Percentiles rank a stretch among this genome's conserved stretches.
These are phyloP conservation scores for Drosophila melanica DNA, from an alignment of 1,140 invertebrate species.

Conservation along the genomic window DNA sequence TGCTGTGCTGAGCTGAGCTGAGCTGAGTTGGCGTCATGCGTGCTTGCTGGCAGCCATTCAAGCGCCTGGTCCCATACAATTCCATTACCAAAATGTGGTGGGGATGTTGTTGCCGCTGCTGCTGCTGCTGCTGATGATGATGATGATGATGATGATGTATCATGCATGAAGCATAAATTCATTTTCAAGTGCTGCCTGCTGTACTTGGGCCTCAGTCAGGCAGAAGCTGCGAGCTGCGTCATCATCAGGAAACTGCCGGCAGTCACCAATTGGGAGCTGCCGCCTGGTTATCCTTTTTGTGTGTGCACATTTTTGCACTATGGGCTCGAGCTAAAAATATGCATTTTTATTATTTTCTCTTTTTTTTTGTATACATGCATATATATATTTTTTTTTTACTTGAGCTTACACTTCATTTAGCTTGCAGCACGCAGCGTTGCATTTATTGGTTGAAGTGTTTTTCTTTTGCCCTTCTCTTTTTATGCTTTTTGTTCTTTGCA, in stretches of 20 bases:
- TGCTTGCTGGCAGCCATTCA: conserved; percentile 57
- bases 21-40: conserved; percentile 43
- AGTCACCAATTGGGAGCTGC: conserved; percentile 26
- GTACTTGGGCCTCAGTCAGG: conserved; percentile 51
- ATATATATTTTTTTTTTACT: conserved; percentile 36
- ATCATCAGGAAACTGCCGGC: conserved; percentile 11
- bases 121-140: conserved; percentile 17
- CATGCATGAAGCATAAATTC: conserved; percentile 82
- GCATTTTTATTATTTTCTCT: conserved; percentile 23
- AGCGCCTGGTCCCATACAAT: conserved; percentile 68
- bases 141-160: conserved; percentile 71
- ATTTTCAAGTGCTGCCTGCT: conserved; percentile 74
- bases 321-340: conserved; percentile 39
- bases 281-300: conserved; percentile 71
- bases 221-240: conserved; percentile 34
- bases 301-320: conserved; percentile 49
- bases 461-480: conserved; percentile 50
- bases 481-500: conserved; percentile 8
- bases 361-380: conserved; percentile 47
- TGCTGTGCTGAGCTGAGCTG: conserved; percentile 32
- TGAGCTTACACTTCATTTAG: conserved; percentile 78
- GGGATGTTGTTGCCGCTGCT: conserved; percentile 24
- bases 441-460: conserved; percentile 73
- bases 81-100: conserved; percentile 76
- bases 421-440: conserved; percentile 57